A percentile compares a stretch with the other conserved stretches of the same genome.
Evolutionary conservation across 1,140 invertebrate species (phyloP).

Genomic region (Pseudomyrmex gracilis): DNA sequence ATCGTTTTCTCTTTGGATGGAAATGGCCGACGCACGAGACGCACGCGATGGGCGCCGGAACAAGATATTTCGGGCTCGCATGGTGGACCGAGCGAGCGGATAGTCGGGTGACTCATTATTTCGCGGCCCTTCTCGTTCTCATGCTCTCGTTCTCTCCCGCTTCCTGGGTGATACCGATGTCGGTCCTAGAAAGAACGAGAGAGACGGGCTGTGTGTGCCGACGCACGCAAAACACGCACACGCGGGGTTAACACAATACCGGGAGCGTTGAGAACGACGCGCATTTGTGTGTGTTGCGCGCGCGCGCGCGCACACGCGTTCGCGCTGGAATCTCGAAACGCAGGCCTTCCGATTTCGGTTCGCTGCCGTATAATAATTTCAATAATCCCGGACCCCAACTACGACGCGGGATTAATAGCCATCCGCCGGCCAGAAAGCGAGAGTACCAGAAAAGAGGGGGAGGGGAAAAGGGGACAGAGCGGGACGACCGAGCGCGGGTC

Average conservation of each 20-base stretch:
- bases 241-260: constrained; percentile 50
- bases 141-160: constrained; percentile 71
- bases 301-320: constrained; percentile 43
- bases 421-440: constrained; percentile 55
- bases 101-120: constrained; percentile 82
- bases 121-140: constrained; percentile 78
- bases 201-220: not conserved
- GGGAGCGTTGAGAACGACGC: constrained; percentile 61
- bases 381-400: constrained; percentile 77
- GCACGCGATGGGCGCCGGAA: constrained; percentile 63
- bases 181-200: constrained; percentile 17
- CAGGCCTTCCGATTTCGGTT: constrained; percentile 69
- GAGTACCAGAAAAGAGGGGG: constrained; percentile 43
- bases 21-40: constrained; percentile 51
- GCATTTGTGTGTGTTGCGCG: not conserved
- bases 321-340: constrained; percentile 70
- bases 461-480: not conserved
- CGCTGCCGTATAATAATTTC: constrained; percentile 79
- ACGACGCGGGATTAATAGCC: constrained; percentile 74
- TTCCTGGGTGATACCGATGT: constrained; percentile 46
- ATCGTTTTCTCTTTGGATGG: constrained; percentile 46
- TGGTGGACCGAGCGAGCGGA: constrained; percentile 71
- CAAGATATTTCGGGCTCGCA: constrained; percentile 74
- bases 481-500: not conserved
- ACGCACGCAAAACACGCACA: constrained; percentile 33